phyloP scores from a whole-genome alignment of 1,140 invertebrate genomes.

The Hyles vespertilio region DNA sequence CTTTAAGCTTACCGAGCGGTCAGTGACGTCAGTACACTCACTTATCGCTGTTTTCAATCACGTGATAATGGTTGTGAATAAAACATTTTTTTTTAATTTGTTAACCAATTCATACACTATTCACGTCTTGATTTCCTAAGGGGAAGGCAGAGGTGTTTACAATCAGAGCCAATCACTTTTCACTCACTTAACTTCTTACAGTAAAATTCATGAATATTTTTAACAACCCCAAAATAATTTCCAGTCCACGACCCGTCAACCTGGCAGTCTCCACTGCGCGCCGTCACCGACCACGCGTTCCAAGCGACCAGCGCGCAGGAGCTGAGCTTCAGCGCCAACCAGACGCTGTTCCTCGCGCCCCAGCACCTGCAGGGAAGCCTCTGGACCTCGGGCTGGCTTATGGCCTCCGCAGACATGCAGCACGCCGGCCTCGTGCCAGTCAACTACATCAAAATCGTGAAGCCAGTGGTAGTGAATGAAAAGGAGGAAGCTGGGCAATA shows the following conservation, averaged over 20 bases:
- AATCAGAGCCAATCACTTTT: too few species aligned
- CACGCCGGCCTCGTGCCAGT: slow-evolving; percentile 86
- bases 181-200: too few species aligned
- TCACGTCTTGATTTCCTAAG: too few species aligned
- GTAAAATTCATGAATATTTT: too few species aligned
- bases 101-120: too few species aligned
- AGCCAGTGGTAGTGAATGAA: not conserved
- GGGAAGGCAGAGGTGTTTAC: too few species aligned
- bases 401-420: slow-evolving; percentile 82
- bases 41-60: too few species aligned
- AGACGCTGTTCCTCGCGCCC: slow-evolving; percentile 88
- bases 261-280: slow-evolving; percentile 85
- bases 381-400: slow-evolving; percentile 84
- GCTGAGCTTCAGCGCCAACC: slow-evolving; percentile 85
- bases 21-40: too few species aligned
- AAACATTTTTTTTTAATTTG: too few species aligned
- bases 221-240: slow-evolving; percentile 19
- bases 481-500: not conserved
- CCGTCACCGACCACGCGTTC: slow-evolving; percentile 87
- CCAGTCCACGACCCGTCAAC: slow-evolving; percentile 78
- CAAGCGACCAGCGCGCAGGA: slow-evolving; percentile 83
- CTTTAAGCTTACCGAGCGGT: too few species aligned
- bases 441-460: slow-evolving; percentile 82
- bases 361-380: slow-evolving; percentile 83
- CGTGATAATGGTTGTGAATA: too few species aligned